Conservation (phyloP, 2,888 invertebrate species). For the Automeris io region DNA sequence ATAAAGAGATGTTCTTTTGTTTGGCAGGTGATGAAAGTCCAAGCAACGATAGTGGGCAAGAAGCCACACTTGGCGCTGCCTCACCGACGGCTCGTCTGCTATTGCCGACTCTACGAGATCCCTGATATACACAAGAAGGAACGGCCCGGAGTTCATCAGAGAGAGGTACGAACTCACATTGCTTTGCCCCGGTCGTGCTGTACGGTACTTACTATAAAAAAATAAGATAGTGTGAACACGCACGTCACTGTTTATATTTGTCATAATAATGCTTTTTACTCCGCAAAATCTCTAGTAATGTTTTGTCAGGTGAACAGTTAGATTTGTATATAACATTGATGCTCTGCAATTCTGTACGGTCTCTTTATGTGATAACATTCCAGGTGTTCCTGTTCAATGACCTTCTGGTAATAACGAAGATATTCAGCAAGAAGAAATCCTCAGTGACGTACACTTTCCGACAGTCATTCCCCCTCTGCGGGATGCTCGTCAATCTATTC, state of each 20-base stretch:
- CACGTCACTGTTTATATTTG: too few species aligned
- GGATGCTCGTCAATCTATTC: constrained; percentile 93
- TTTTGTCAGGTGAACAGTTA: too few species aligned
- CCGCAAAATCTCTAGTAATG: too few species aligned
- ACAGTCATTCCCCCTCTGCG: constrained; percentile 94
- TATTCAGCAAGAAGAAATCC: constrained; percentile 97
- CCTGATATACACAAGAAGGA: constrained; percentile 97
- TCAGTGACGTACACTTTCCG: constrained; percentile 97
- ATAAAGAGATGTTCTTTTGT: too few species aligned
- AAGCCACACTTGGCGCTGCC: constrained; percentile 97
- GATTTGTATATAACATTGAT: too few species aligned
- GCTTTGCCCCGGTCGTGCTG: too few species aligned
- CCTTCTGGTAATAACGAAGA: constrained; percentile 96
- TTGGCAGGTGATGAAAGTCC: constrained; percentile 99
- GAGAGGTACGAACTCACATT: constrained; percentile 50
- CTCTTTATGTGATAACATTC: too few species aligned
- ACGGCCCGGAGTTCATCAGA: constrained; percentile 85
- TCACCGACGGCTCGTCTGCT: constrained; percentile 97
- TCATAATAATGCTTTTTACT: too few species aligned
- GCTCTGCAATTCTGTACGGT: too few species aligned
- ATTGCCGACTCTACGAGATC: constrained; percentile 98
- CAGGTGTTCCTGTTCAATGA: constrained; percentile 99
- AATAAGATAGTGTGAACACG: too few species aligned
- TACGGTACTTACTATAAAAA: too few species aligned
- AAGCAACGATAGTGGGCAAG: constrained; percentile 98